A percentile compares a stretch with the other conserved stretches of the same genome.
These are phyloP conservation scores for Amphipyra tragopoginis DNA, from an alignment of 2,888 invertebrate species.

Conservation along the genomic window DNA sequence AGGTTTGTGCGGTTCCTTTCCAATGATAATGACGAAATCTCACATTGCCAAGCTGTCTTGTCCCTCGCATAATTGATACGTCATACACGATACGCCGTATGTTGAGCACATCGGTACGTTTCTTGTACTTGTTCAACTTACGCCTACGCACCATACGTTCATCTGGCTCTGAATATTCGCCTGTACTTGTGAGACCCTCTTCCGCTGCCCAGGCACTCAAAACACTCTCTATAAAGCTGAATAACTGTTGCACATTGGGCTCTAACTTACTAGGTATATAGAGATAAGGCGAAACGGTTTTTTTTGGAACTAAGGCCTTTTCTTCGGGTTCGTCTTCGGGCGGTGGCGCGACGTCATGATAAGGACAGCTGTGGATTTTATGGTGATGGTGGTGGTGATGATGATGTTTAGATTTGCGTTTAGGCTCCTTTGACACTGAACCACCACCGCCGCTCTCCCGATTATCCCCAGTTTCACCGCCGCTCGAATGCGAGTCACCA, in stretches of 20 bases:
- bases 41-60: constrained; percentile 92
- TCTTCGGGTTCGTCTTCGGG: constrained; percentile 81
- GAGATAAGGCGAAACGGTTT: constrained; percentile 87
- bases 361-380: constrained; percentile 84
- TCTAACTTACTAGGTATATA: constrained; percentile 91
- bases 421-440: constrained; percentile 71
- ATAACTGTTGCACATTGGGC: constrained; percentile 94
- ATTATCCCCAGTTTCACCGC: constrained; percentile 83
- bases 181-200: constrained; percentile 92
- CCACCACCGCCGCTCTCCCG: constrained; percentile 75
- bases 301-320: constrained; percentile 78
- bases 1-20: constrained; percentile 95
- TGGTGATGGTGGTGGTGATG: constrained; percentile 86
- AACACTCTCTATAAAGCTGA: constrained; percentile 95
- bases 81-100: constrained; percentile 92
- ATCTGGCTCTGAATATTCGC: constrained; percentile 93
- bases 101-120: constrained; percentile 92
- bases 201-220: constrained; percentile 94
- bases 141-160: constrained; percentile 91
- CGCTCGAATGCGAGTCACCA: constrained; percentile 86
- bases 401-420: constrained; percentile 79
- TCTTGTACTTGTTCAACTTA: constrained; percentile 91
- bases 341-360: constrained; percentile 80
- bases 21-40: constrained; percentile 95
- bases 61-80: constrained; percentile 92